phyloP scores from a whole-genome alignment of 2,888 invertebrate species.

The Apamea epomidion region DNA sequence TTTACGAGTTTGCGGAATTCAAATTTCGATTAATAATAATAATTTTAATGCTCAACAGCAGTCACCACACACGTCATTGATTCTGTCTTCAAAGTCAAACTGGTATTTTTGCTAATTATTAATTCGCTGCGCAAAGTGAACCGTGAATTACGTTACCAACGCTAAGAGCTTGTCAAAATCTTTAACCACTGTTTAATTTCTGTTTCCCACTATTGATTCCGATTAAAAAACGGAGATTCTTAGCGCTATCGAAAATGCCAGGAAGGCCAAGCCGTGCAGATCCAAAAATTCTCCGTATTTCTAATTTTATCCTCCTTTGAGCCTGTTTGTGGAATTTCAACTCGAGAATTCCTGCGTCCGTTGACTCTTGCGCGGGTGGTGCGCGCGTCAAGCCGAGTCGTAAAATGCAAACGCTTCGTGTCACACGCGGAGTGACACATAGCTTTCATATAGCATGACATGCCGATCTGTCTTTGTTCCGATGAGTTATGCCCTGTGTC shows the following conservation, averaged over 20 bases:
- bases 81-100: slow-evolving; percentile 40
- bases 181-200: slow-evolving; percentile 8
- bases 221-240: slow-evolving; percentile 20
- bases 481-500: slow-evolving; percentile 80
- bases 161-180: slow-evolving; percentile 12
- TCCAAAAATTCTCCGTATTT: slow-evolving; percentile 67
- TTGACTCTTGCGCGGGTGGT: slow-evolving; percentile 67
- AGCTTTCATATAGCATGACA: slow-evolving; percentile 70
- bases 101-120: slow-evolving; percentile 66
- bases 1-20: slow-evolving; percentile 38
- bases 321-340: slow-evolving; percentile 68
- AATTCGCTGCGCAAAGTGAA: slow-evolving; percentile 70
- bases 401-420: slow-evolving; percentile 69
- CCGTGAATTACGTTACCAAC: slow-evolving; percentile 65
- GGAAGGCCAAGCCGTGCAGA: slow-evolving; percentile 47
- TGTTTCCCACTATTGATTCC: slow-evolving; percentile 2
- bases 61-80: slow-evolving; percentile 35
- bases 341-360: slow-evolving; percentile 65
- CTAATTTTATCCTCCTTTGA: slow-evolving; percentile 72
- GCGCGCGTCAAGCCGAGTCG: slow-evolving; percentile 63
- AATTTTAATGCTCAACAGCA: slow-evolving; percentile 19
- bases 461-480: slow-evolving; percentile 78
- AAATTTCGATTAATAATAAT: slow-evolving; percentile 46
- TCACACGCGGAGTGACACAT: slow-evolving; percentile 72
- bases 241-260: slow-evolving; percentile 44